Base-by-base conservation (phyloP, 2,797 vertebrate species). In the Cryptoprocta ferox region DNA sequence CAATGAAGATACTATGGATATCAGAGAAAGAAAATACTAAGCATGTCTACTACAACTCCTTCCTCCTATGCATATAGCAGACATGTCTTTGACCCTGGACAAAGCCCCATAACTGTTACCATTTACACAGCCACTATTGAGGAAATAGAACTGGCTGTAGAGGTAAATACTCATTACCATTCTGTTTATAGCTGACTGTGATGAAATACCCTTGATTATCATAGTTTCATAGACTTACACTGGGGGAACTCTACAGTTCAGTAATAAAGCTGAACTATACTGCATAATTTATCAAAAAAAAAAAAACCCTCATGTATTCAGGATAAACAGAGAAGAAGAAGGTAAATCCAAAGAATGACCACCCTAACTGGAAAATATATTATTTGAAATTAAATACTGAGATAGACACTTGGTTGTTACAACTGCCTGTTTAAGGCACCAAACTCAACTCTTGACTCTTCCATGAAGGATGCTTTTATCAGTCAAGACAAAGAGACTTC, bases 51-150 rank as follows among this genome's bases (percentile, higher is more conserved):
- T 26, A 15, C 15, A 16, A 61, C 5, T 75, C 30, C 2, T 71
- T 65, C 8, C 50, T 79, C 15, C 3, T 26, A 21, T 39, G 4
- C 59, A 5, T 32, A 28, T 5, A n/a, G 30, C 45, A 81, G 24
- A 37, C 1, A 26, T 30, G 1, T 13, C 32, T 63, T 56, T 79
- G 32, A 7, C 5, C 0, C 1, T 13, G 3, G 5, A 30, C 11
- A 9, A 73, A 3, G 15, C 16, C 37, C n/a, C 24, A 42, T 48
- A 59, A 61, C 2, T 66, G 13, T 65, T 91, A 59, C 3, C 24
- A 75, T 32, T 30, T 45, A 61, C 16, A 63, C 0, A 66, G 16
- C 0, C 15, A 14, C 32, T 42, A 24, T 0, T 59, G 79, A 93
- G 78, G 12, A 92, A 94, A 18, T 35, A 53, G 35, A 89, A 92